Evolutionary conservation across 2,113 vertebrate genomes (phyloP), one percentile per base, ranked within the genome.

Genomic region (Rattus rattus): DNA sequence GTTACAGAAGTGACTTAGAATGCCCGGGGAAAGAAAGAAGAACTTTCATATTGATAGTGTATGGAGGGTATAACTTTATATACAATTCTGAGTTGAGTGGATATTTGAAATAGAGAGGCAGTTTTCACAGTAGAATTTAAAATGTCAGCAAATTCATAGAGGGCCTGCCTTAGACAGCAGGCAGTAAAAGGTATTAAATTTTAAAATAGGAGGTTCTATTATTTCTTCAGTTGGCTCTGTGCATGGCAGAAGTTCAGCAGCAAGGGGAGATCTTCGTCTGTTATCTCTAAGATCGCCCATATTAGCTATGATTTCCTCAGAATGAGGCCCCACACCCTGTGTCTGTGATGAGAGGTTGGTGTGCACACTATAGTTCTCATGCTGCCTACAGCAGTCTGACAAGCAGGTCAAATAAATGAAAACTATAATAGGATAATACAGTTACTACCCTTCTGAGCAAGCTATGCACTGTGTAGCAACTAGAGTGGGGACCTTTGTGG

Each of bases 111-210:
- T 86, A 95, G 59, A 96, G 83, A 84, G 59, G 54, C 95, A 96
- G 88, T 95, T 97, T 94, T 84, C 70, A 93, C 94, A 59, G 90
- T 56, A 73, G 80, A 94, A 94, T 95, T 97, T 91, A 75, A 98
- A 96, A 94, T 94, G 92, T 96, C 95, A 97, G 94, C 96, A 96
- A 94, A 97, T 96, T 97, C 95, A 91, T n/a, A 94, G 49, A 94
- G 79, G 61, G 88, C 43, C 76, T 96, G 94, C 76, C 88, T 90
- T 85, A 88, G 47, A 92, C 72, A 95, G 92, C 79, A 81, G 88
- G 81, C 77, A 47, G 43, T 56, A 86, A 96, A 96, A 90, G 83
- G 91, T 76, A 95, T 94, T 96, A 97, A 93, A 97, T 96, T 95
- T 96, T 97, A 93, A 97, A 97, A 95, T 95, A 86, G 63, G 36